phyloP scores from a whole-genome alignment of 2,113 vertebrate species.

The Mormyrus iriodes region DNA sequence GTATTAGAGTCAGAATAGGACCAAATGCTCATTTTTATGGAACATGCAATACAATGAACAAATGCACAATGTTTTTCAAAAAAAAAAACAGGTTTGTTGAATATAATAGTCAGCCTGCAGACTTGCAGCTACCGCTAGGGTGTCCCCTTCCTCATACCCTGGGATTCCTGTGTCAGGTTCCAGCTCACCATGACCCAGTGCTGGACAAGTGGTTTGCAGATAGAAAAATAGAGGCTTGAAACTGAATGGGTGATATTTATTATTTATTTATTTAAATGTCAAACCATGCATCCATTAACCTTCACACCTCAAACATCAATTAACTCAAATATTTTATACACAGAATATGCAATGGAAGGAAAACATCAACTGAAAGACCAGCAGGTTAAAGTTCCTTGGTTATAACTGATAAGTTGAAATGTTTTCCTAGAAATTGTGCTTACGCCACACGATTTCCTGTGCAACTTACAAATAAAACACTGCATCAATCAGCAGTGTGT shows the following conservation, averaged over 20 bases:
- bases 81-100: background rate
- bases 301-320: background rate
- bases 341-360: background rate
- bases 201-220: background rate
- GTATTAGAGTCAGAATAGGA: background rate
- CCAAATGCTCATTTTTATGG: background rate
- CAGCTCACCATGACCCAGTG: background rate
- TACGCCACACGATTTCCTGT: background rate
- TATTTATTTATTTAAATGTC: background rate
- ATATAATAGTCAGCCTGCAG: background rate
- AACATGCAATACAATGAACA: background rate
- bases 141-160: background rate
- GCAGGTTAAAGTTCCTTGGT: background rate
- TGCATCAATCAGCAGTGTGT: background rate
- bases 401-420: background rate
- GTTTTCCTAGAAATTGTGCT: background rate
- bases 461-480: background rate
- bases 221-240: background rate
- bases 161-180: background rate
- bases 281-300: background rate
- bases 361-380: background rate
- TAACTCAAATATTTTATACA: background rate
- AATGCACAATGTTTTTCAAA: background rate
- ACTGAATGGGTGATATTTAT: background rate
- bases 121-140: background rate